phyloP scores from a whole-genome alignment of 2,888 invertebrate species.

The Ichneumoninae sp. region DNA sequence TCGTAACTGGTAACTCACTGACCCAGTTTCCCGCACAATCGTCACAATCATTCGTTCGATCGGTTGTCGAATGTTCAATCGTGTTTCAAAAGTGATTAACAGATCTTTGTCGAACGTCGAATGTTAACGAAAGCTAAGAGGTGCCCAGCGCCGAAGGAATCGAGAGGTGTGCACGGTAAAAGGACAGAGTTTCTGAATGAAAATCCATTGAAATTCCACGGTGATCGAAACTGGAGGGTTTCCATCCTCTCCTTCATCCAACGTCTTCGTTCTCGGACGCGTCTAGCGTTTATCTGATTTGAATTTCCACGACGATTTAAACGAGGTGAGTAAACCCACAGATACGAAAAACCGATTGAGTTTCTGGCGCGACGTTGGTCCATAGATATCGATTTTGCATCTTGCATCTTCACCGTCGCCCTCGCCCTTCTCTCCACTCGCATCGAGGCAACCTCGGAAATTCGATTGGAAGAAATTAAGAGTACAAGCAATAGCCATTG shows the following conservation, averaged over 20 bases:
- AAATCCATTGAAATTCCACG: conserved; percentile 65
- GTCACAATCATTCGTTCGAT: background rate
- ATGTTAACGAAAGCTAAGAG: background rate
- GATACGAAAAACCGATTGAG: conserved; percentile 48
- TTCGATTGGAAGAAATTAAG: conserved; percentile 60
- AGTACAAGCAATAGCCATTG: conserved; percentile 54
- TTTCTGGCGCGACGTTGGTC: conserved; percentile 10
- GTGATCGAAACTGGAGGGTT: conserved; percentile 58
- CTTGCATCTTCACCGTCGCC: background rate
- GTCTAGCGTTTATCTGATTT: conserved; percentile 40
- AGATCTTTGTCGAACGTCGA: conserved; percentile 2
- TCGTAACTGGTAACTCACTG: background rate
- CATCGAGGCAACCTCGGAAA: conserved; percentile 29
- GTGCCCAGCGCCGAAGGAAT: conserved; percentile 38
- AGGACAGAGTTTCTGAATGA: conserved; percentile 27
- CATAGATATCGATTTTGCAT: conserved; percentile 51
- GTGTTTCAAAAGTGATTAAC: conserved; percentile 17
- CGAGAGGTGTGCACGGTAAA: conserved; percentile 21
- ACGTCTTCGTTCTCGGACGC: conserved; percentile 26
- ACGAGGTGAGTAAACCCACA: conserved; percentile 61
- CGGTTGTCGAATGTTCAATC: background rate
- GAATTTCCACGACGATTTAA: conserved; percentile 47
- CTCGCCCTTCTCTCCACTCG: background rate
- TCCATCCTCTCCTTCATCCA: conserved; percentile 16
- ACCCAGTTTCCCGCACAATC: background rate